phyloP scores from a whole-genome alignment of 2,113 vertebrate species.

The Macquaria australasica region DNA sequence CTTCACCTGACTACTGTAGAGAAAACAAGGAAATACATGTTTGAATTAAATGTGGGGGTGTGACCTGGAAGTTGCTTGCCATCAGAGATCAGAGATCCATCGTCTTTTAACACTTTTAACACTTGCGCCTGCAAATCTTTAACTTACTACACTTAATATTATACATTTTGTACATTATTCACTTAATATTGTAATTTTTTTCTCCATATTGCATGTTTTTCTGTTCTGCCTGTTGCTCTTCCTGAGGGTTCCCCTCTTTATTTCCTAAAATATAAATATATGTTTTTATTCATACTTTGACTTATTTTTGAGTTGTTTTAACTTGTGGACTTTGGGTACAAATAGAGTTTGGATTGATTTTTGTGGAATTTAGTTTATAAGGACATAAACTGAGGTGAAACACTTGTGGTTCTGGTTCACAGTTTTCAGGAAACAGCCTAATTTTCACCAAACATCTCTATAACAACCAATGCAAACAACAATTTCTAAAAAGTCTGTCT shows the following conservation, averaged over 20 bases:
- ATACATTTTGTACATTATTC: not conserved
- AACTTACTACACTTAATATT: not conserved
- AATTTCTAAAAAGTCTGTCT: not conserved
- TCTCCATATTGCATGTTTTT: not conserved
- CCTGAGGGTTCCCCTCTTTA: not conserved
- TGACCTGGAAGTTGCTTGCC: not conserved
- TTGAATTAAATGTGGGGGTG: not conserved
- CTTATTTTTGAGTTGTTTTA: not conserved
- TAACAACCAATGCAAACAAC: not conserved
- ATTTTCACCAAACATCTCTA: no score
- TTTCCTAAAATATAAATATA: not conserved
- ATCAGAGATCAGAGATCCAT: not conserved
- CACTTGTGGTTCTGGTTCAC: not conserved
- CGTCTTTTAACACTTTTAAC: not conserved
- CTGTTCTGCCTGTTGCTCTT: not conserved
- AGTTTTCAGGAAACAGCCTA: not conserved
- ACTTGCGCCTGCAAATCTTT: not conserved
- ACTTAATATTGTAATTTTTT: not conserved
- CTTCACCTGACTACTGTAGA: not conserved
- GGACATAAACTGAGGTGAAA: not conserved
- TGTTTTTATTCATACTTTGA: not conserved
- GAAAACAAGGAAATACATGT: not conserved
- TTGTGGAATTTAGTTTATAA: not conserved
- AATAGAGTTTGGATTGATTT: not conserved
- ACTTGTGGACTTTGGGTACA: not conserved